Evolutionary conservation across 2,888 invertebrate species (phyloP).

Genomic region (Cataglyphis livida): DNA sequence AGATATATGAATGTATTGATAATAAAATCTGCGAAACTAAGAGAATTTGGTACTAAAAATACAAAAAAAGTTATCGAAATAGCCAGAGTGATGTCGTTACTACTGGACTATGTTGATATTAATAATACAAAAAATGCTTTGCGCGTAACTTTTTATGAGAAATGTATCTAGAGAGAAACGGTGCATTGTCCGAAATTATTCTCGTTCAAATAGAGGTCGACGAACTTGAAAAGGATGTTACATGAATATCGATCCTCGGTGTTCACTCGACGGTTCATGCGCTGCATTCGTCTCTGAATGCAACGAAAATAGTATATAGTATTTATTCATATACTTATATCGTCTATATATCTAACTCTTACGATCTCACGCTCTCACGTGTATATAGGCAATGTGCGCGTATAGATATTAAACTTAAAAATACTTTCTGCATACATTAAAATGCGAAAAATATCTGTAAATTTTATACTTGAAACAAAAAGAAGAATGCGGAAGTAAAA

Average conservation of each 20-base stretch:
- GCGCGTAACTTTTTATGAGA: slow-evolving; percentile 41
- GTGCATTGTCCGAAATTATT: slow-evolving; percentile 20
- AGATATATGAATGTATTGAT: background rate
- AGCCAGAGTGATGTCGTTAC: background rate
- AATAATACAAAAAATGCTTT: background rate
- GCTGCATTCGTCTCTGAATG: slow-evolving; percentile 55
- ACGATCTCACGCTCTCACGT: background rate
- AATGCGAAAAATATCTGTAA: background rate
- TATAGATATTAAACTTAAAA: background rate
- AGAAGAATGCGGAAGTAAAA: background rate
- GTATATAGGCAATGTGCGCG: background rate
- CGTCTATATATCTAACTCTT: background rate
- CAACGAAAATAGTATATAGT: background rate
- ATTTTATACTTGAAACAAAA: background rate
- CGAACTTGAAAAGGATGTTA: slow-evolving; percentile 68
- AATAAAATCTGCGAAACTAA: background rate
- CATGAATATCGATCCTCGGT: slow-evolving; percentile 70
- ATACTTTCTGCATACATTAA: background rate
- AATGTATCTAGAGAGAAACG: slow-evolving; percentile 6
- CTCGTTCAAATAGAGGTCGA: slow-evolving; percentile 62
- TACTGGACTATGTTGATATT: background rate
- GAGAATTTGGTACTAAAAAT: background rate
- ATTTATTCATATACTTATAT: background rate
- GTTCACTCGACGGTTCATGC: slow-evolving; percentile 68
- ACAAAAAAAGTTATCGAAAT: background rate